A percentile compares a stretch with the other conserved stretches of the same genome.
These are phyloP conservation scores for Holothuria leucospilota DNA, from an alignment of 53 echinoderm and acorn worm genomes.

Conservation along the genomic window DNA sequence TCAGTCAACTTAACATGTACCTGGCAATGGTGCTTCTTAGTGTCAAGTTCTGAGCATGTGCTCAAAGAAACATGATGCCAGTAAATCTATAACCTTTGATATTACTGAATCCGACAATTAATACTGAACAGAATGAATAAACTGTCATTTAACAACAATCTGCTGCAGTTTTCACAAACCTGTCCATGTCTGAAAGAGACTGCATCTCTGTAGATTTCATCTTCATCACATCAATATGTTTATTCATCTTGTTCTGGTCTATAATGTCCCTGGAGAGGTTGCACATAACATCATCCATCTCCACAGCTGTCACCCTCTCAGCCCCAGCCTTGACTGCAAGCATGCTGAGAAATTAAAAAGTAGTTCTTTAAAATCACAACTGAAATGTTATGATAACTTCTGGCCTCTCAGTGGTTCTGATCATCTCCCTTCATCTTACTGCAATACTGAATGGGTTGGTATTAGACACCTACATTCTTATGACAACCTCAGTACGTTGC, in stretches of 20 bases:
- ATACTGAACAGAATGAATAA: no score
- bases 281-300: conserved; percentile 70
- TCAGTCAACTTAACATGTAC: no score
- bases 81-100: no score
- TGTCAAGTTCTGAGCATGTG: no score
- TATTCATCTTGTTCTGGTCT: conserved; percentile 69
- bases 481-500: no score
- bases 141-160: not conserved
- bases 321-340: conserved; percentile 78
- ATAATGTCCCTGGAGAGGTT: conserved; percentile 62
- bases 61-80: no score
- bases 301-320: conserved; percentile 64
- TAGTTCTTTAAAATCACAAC: not conserved
- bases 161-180: not conserved
- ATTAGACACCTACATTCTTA: no score
- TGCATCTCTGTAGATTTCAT: conserved; percentile 74
- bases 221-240: conserved; percentile 57
- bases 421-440: not conserved
- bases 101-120: no score
- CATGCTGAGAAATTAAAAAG: conserved; percentile 61
- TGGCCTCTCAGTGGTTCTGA: no score
- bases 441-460: no score
- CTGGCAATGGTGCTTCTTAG: no score
- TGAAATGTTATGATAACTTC: no score
- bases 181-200: conserved; percentile 39